Base-by-base conservation (phyloP, 2,888 invertebrate species). In the Elysia crispata region DNA sequence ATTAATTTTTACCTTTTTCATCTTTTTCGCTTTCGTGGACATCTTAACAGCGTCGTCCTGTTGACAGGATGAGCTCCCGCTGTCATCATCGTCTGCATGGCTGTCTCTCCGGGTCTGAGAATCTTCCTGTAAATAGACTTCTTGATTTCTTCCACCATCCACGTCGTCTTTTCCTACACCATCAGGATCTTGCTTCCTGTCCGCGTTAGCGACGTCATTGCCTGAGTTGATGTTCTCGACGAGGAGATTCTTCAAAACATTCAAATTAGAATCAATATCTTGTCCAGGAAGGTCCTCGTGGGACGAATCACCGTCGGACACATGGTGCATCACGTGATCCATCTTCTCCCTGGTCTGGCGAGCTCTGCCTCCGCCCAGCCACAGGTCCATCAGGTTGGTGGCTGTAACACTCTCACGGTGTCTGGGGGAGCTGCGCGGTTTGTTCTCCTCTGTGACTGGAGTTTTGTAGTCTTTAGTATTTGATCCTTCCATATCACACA, bases 321-420 rank as follows among this genome's bases (percentile, higher is more conserved):
- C 28, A 28, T 66, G 18, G 28, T 66, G 23, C 66, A 23, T 66
- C 5, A 18, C 28, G 1, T 28, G 23, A 25, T 66, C 25, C 13
- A 28, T 3, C 28, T 3, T 66, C 18, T 25, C 28, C 3, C 66
- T 25, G 23, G 66, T 30, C 28, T 66, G 28, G 1, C 5, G 1
- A 13, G 66, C 66, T 30, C 28, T 13, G 28, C 28, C 28, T 13
- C 66, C 66, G 18, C 66, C 66, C 13, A 66, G 66, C 66, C 66
- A 66, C 66, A 66, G 23, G 30, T 66, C 28, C 66, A 66, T 66
- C 28, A 66, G 30, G 28, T 66, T 66, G 18, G 28, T 66, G 66
- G 66, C 23, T 3, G 66, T 66, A 8, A 66, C 28, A 60, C 60
- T 60, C 60, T 60, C 60, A 8, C n/a, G 25, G 11, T 41, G 41